Base-by-base conservation (phyloP, 2,888 invertebrate species). In the Meteorus cinctellus region DNA sequence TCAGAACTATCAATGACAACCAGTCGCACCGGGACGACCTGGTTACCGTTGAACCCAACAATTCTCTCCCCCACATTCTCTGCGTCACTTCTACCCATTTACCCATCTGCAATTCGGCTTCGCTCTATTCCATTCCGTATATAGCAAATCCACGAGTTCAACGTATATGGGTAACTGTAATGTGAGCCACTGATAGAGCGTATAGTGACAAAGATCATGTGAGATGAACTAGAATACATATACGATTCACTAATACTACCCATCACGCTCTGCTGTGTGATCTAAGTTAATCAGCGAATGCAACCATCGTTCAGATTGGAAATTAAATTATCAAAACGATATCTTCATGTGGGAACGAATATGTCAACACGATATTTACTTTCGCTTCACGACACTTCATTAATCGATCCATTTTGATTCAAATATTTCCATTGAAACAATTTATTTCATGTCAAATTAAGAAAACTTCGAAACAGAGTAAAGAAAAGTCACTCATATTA, bases 1-100 rank as follows among this genome's bases (percentile, higher is more conserved):
- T 88, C 87, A 88, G 84, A 86, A 88, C 87, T 87, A 88, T 87
- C 87, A 86, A 87, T 85, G 87, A 87, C 86, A 87, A 85, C 79
- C 78, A 76, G 76, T 67, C 74, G 65, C 65, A 66, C 45, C 51
- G 68, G 65, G 68, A 72, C 74, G 65, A 41, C 66, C 66, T 59
- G 63, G 68, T 6, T 48, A 16, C 36, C 34, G 41, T 70, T 70
- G 59, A 70, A 55, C 63, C 63, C 41, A 27, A 60, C 70, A 12
- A 31, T 24, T 41, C 34, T 41, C 34, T 41, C 16, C 10, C 24
- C 27, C 29, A 14, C 63, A 27, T 60, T 36, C 6, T 36, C 71
- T 45, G 10, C 62, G 16, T 24, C 45, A 62, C 41, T 72, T 41
- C 45, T 24, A 19, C 48, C n/a, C 48, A 14, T 48, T 48, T n/a